Conservation (phyloP, 2,888 invertebrate genomes). For the Dynastes hyllus region DNA sequence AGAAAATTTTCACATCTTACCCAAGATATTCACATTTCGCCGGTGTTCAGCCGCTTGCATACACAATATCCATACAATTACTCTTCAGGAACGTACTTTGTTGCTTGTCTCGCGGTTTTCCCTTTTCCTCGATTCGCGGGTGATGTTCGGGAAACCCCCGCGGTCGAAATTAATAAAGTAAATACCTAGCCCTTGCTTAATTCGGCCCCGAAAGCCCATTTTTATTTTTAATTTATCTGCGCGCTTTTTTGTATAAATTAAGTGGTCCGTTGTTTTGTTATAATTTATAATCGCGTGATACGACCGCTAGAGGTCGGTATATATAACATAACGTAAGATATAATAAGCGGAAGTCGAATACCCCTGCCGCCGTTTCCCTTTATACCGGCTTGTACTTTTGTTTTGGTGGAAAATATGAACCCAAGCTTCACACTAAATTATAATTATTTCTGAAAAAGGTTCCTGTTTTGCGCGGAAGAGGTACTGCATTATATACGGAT, state of each 20-base stretch:
- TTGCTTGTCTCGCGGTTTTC: slow-evolving; percentile 17
- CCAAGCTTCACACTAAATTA: slow-evolving; percentile 21
- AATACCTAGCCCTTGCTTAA: slow-evolving; percentile 41
- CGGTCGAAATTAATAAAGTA: slow-evolving; percentile 46
- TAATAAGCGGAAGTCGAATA: slow-evolving; percentile 28
- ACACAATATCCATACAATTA: not conserved
- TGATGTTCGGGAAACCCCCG: slow-evolving; percentile 38
- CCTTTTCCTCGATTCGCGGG: slow-evolving; percentile 27
- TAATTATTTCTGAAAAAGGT: slow-evolving; percentile 17
- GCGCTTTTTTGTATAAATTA: slow-evolving; percentile 44
- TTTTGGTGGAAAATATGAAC: slow-evolving; percentile 22
- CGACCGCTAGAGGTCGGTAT: not conserved
- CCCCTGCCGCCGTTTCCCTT: not conserved
- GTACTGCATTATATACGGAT: not conserved
- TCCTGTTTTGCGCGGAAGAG: not conserved
- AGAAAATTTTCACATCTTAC: too few relatives aligned
- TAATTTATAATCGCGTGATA: slow-evolving; percentile 45
- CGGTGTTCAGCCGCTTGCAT: not conserved
- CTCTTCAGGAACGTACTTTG: not conserved
- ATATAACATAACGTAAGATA: slow-evolving; percentile 21
- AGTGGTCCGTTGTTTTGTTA: slow-evolving; percentile 18
- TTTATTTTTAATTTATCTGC: slow-evolving; percentile 45
- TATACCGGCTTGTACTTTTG: not conserved
- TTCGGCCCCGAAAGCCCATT: slow-evolving; percentile 46
- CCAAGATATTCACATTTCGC: slow-evolving; percentile 15